Base-by-base conservation (phyloP, 64 coral and sea anemone species). In the Porites australiensis region DNA sequence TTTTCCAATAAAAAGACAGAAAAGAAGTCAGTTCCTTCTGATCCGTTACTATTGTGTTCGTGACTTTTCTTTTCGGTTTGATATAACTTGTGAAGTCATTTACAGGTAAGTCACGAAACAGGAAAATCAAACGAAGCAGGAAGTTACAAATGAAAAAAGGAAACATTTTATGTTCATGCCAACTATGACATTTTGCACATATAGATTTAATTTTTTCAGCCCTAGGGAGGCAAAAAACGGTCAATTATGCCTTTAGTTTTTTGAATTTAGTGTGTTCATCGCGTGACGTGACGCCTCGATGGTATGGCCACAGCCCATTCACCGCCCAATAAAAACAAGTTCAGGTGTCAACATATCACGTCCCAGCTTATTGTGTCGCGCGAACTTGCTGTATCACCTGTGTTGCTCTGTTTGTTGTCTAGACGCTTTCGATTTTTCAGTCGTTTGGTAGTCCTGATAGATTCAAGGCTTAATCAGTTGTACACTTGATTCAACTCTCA, bases 61-160 rank as follows among this genome's bases (percentile, higher is more conserved):
- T 81, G 78, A 64, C 78, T 15, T 50, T 37, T 37, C 27, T 0
- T 37, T 37, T 37, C 27, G 3, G 12, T 7, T 47, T 50, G 8
- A 52, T 51, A 5, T 18, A 5, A 4, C 66, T 70, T 4, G 18
- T 50, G 4, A 76, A 3, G 44, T 76, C 16, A 76, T 46, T 5
- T 52, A 44, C 2, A 62, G 22, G 72, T 3, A 81, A 81, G 78
- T 81, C 78, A 81, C 54, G 58, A 81, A 18, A 61, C 14, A 22
- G 13, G 55, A 45, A 45, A 11, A 12, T 57, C 54, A 57, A 37
- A 37, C 27, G 27, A 37, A 37, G 27, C 27, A 37, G 27, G 27
- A 37, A 37, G 27, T 1, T 37, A 1, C 27, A 37, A 37, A 37
- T 37, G 27, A 37, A 37, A 37, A 37, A 37, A 37, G 1, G 1